phyloP scores from a whole-genome alignment of 2,888 invertebrate species.

The Orchestes rusci region DNA sequence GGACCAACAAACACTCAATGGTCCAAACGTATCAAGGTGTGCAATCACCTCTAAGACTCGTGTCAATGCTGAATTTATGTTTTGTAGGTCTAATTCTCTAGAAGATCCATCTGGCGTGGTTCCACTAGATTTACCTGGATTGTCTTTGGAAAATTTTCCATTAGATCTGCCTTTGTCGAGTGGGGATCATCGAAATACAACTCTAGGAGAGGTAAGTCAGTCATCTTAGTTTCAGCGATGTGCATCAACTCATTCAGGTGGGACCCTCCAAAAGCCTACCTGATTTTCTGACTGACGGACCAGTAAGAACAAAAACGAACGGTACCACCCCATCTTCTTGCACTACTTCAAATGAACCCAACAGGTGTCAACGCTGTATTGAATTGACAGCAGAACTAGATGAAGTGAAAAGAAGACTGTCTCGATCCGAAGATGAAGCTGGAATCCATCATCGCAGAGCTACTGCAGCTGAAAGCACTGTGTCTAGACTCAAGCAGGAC shows the following conservation, averaged over 20 bases:
- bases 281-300: slow-evolving; percentile 66
- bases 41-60: too few relatives aligned
- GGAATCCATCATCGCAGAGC: slow-evolving; percentile 47
- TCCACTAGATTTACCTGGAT: slow-evolving; percentile 39
- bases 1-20: slow-evolving; percentile 5
- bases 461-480: slow-evolving; percentile 54
- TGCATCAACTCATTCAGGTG: slow-evolving; percentile 31
- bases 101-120: slow-evolving; percentile 24
- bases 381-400: slow-evolving; percentile 11
- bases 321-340: slow-evolving; percentile 29
- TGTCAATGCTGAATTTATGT: too few relatives aligned
- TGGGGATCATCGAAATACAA: slow-evolving; percentile 27
- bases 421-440: slow-evolving; percentile 13
- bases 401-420: slow-evolving; percentile 7
- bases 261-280: slow-evolving; percentile 54
- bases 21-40: slow-evolving; percentile 18
- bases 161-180: slow-evolving; percentile 39
- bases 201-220: slow-evolving; percentile 27
- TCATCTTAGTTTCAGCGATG: not conserved
- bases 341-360: slow-evolving; percentile 14
- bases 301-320: slow-evolving; percentile 44
- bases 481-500: slow-evolving; percentile 60
- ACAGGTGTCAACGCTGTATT: slow-evolving; percentile 9
- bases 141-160: slow-evolving; percentile 39
- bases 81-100: slow-evolving; percentile 17